These are phyloP conservation scores for Listronotus bonariensis DNA, from an alignment of 1,140 invertebrate species.

Conservation along the genomic window DNA sequence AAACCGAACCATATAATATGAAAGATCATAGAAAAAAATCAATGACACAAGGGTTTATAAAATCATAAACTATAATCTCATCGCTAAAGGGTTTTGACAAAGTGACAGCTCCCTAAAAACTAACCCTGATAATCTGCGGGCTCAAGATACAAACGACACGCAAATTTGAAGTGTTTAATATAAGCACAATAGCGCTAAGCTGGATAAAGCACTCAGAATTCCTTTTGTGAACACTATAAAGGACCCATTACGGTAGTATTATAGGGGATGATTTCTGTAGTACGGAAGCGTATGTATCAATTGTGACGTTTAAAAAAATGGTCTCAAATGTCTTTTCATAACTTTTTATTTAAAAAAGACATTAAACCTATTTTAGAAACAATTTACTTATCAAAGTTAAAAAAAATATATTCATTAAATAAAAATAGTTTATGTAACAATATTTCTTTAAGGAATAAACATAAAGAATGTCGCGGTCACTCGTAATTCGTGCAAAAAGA, in stretches of 20 bases:
- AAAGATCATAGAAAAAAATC: neutral
- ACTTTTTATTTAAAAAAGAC: no score
- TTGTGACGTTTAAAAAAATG: no score
- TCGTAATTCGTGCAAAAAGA: no score
- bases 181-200: conserved; percentile 36
- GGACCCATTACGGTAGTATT: conserved; percentile 31
- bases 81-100: conserved; percentile 28
- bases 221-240: conserved; percentile 36
- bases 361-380: no score
- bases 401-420: no score
- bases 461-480: no score
- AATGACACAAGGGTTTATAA: neutral
- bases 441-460: no score
- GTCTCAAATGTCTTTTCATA: no score
- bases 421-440: no score
- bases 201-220: conserved; percentile 37
- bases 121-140: conserved; percentile 28
- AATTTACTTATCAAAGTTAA: no score
- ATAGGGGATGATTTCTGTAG: conserved; percentile 30
- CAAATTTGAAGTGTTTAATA: conserved; percentile 37
- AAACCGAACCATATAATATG: no score
- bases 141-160: conserved; percentile 28
- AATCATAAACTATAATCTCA: conserved; percentile 14
- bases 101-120: conserved; percentile 28
- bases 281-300: neutral